Conservation (phyloP, 2,797 vertebrate species). For the Taeniopygia guttata region DNA sequence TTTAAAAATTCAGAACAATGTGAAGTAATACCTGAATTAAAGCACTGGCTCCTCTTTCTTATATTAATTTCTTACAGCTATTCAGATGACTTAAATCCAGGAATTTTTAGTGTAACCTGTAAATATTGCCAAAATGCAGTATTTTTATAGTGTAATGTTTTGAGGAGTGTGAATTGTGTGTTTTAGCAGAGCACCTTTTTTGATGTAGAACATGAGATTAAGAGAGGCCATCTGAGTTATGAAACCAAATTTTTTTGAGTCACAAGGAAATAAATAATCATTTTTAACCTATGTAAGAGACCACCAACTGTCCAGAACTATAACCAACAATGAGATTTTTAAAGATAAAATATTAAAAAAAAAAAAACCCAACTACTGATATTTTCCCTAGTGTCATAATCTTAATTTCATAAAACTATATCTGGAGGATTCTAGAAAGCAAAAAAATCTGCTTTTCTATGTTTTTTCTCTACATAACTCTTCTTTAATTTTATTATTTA, state of each 20-base stretch:
- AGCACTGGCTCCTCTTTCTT: not conserved
- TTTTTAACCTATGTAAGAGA: not conserved
- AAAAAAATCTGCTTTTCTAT: not conserved
- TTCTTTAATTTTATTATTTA: not conserved
- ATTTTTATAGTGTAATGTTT: not conserved
- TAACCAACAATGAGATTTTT: not conserved
- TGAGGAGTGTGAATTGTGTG: not conserved
- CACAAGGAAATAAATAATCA: not conserved
- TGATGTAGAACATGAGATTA: not conserved
- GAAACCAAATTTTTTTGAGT: not conserved
- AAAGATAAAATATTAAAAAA: not conserved
- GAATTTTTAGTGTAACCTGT: not conserved
- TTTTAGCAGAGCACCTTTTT: not conserved
- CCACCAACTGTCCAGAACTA: not conserved
- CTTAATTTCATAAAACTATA: not conserved
- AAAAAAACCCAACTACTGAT: accelerated
- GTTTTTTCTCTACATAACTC: not conserved
- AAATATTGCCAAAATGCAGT: not conserved
- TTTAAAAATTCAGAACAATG: not conserved
- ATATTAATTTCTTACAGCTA: not conserved
- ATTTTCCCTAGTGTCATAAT: not conserved
- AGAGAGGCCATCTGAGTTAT: not conserved
- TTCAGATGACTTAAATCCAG: not conserved
- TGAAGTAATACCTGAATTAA: not conserved
- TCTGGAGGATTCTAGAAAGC: not conserved